phyloP scores from a whole-genome alignment of 2,888 invertebrate species.

The Platycheirus albimanus region DNA sequence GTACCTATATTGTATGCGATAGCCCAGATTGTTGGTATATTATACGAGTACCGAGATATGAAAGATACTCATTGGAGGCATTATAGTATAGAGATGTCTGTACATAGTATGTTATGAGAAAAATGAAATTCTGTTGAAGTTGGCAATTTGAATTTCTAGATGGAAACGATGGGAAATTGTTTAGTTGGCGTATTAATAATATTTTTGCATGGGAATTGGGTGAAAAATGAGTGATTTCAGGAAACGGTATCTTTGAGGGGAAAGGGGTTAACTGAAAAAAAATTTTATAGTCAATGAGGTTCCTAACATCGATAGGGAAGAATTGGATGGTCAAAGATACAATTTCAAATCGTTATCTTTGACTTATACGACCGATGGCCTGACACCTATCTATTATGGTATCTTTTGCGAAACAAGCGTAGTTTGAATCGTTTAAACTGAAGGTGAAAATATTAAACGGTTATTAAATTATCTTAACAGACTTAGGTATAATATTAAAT shows the following conservation, averaged over 20 bases:
- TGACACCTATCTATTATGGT: no score
- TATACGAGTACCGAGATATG: neutral
- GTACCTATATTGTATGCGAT: slow-evolving; percentile 9
- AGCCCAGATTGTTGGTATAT: slow-evolving; percentile 15
- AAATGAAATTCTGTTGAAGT: slow-evolving; percentile 48
- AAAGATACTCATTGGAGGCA: neutral
- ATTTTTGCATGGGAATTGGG: slow-evolving; percentile 13
- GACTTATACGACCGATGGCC: no score
- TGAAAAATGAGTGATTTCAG: slow-evolving; percentile 30
- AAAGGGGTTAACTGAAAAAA: neutral
- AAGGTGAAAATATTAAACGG: no score
- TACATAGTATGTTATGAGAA: no score
- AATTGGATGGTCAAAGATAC: neutral
- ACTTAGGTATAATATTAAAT: neutral
- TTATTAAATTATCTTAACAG: neutral
- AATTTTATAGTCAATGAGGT: neutral
- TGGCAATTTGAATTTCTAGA: slow-evolving; percentile 13
- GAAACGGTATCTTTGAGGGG: slow-evolving; percentile 20
- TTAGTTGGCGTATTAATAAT: slow-evolving; percentile 18
- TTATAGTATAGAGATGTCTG: no score
- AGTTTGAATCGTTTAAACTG: no score
- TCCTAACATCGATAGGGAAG: neutral
- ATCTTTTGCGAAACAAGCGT: no score
- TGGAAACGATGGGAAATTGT: slow-evolving; percentile 7
- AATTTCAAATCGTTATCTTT: neutral